Percentiles rank a stretch among this genome's conserved stretches.
Conservation (phyloP, 1,140 invertebrate genomes). For the Panulirus ornatus region DNA sequence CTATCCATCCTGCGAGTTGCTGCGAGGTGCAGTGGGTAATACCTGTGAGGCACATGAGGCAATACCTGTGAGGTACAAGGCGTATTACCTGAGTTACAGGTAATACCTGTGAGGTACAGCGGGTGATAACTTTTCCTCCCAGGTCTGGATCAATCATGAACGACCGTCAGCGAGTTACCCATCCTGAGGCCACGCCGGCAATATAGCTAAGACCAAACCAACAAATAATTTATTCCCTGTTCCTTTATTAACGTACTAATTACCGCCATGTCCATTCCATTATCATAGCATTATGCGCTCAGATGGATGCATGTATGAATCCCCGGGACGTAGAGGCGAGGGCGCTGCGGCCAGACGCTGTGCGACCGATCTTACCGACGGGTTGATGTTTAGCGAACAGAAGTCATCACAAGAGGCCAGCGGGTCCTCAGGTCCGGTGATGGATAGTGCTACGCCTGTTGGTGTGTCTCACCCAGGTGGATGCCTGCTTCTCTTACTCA, state of each 20-base stretch:
- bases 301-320: constrained; percentile 57
- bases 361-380: constrained; percentile 12
- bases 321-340: constrained; percentile 11
- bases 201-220: not conserved
- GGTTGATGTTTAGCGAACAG: constrained; percentile 50
- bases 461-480: constrained; percentile 19
- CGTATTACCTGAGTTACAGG: constrained; percentile 31
- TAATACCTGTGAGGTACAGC: no score
- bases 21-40: constrained; percentile 34
- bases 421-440: not conserved
- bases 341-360: not conserved
- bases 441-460: constrained; percentile 31
- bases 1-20: constrained; percentile 32
- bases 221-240: constrained; percentile 49
- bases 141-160: not conserved
- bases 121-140: not conserved
- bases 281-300: constrained; percentile 67
- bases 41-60: no score
- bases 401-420: constrained; percentile 10
- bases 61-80: constrained; percentile 42
- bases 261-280: constrained; percentile 64
- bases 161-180: not conserved
- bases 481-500: not conserved
- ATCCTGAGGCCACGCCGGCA: not conserved
- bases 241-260: constrained; percentile 66